A percentile compares a stretch with the other conserved stretches of the same genome.
Conservation (phyloP, 2,888 invertebrate genomes). For the Mesochorus sp. region DNA sequence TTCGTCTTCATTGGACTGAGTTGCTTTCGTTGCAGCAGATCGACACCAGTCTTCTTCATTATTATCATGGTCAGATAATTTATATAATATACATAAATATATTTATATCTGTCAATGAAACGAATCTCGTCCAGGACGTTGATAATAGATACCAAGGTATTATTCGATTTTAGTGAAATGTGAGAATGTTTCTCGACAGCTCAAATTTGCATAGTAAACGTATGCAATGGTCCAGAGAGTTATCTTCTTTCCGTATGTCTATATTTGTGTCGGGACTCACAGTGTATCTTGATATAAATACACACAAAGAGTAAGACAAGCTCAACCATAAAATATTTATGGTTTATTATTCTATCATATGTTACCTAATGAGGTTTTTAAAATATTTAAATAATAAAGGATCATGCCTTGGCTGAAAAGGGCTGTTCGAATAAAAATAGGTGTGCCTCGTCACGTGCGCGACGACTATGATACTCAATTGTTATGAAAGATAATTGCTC, state of each 20-base stretch:
- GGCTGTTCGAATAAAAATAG: neutral
- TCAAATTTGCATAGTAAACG: neutral
- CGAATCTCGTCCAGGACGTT: neutral
- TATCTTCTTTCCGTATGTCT: neutral
- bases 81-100: neutral
- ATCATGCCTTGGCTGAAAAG: neutral
- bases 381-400: neutral
- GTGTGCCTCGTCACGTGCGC: slow-evolving; percentile 18
- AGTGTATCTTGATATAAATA: neutral
- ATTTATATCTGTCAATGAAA: neutral
- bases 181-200: slow-evolving; percentile 13
- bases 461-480: slow-evolving; percentile 20
- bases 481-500: neutral
- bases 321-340: neutral
- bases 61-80: slow-evolving; percentile 43
- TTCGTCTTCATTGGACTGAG: neutral
- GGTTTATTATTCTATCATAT: no score
- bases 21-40: slow-evolving; percentile 23
- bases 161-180: slow-evolving; percentile 22
- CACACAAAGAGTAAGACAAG: neutral
- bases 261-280: no score
- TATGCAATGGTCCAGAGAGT: neutral
- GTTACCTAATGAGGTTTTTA: neutral
- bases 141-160: slow-evolving; percentile 1
- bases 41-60: neutral